Percentiles rank a stretch among this genome's conserved stretches.
These are phyloP conservation scores for Altica lythri DNA, from an alignment of 2,888 invertebrate species.

Conservation along the genomic window DNA sequence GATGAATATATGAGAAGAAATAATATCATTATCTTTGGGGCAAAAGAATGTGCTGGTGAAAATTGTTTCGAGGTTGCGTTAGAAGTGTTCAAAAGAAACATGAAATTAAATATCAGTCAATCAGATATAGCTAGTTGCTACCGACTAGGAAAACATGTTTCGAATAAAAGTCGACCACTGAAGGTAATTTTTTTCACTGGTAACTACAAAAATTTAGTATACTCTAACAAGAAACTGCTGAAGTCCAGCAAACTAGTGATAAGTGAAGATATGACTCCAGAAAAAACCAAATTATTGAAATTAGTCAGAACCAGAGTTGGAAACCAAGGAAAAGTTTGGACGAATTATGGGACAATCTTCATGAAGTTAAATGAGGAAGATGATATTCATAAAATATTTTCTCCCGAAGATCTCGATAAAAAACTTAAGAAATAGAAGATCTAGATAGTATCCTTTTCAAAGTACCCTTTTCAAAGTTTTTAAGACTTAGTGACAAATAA, in stretches of 20 bases:
- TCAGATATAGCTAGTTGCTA: neutral
- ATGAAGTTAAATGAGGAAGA: no score
- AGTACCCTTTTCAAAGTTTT: no score
- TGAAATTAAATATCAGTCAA: neutral
- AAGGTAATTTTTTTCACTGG: neutral
- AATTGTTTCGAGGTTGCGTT: neutral
- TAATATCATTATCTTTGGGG: neutral
- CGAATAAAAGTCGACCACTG: neutral
- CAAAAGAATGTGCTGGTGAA: neutral
- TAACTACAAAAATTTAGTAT: neutral
- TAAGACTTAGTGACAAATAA: no score
- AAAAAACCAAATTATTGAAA: neutral
- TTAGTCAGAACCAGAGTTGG: neutral
- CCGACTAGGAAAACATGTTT: neutral
- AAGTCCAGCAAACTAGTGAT: neutral
- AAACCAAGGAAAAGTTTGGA: no score
- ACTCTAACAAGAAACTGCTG: neutral
- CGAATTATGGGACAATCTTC: no score
- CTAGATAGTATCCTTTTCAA: no score
- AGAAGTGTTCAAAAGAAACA: neutral
- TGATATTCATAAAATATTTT: no score
- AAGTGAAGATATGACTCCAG: neutral
- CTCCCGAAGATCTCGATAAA: no score
- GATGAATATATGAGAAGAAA: neutral
- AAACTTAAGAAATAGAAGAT: no score